Evolutionary conservation across 2,797 vertebrate species (phyloP).

Genomic region (Neosilurus mollespiculum): DNA sequence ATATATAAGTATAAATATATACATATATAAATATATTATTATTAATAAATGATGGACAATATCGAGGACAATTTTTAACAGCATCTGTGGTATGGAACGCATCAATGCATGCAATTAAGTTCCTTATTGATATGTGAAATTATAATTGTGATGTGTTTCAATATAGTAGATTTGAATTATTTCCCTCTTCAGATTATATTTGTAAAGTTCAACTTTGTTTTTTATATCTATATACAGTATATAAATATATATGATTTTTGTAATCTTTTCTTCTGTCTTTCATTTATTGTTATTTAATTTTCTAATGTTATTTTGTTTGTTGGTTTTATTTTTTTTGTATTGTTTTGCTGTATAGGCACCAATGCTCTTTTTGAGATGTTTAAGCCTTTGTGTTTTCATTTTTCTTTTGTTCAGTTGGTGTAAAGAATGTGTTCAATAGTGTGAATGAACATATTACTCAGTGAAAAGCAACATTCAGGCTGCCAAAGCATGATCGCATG

Average conservation of each 20-base stretch:
- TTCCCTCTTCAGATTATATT: conserved; percentile 79
- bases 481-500: conserved; percentile 88
- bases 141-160: conserved; percentile 86
- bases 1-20: conserved; percentile 69
- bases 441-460: conserved; percentile 86
- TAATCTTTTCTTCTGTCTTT: conserved; percentile 67
- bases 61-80: conserved; percentile 74
- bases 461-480: conserved; percentile 84
- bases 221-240: conserved; percentile 71
- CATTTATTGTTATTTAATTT: conserved; percentile 52
- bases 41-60: conserved; percentile 65
- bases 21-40: conserved; percentile 66
- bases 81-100: conserved; percentile 83
- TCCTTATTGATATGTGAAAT: conserved; percentile 84
- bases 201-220: conserved; percentile 77
- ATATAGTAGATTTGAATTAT: conserved; percentile 82
- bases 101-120: conserved; percentile 85
- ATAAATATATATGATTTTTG: conserved; percentile 70
- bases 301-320: conserved; percentile 65
- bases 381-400: conserved; percentile 67
- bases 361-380: conserved; percentile 70
- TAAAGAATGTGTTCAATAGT: conserved; percentile 83
- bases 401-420: conserved; percentile 73
- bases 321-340: conserved; percentile 79
- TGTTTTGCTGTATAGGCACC: conserved; percentile 74